Evolutionary conservation across 1,140 invertebrate genomes (phyloP), one percentile per base, ranked within the genome.

Genomic region (Eriosoma lanigerum): DNA sequence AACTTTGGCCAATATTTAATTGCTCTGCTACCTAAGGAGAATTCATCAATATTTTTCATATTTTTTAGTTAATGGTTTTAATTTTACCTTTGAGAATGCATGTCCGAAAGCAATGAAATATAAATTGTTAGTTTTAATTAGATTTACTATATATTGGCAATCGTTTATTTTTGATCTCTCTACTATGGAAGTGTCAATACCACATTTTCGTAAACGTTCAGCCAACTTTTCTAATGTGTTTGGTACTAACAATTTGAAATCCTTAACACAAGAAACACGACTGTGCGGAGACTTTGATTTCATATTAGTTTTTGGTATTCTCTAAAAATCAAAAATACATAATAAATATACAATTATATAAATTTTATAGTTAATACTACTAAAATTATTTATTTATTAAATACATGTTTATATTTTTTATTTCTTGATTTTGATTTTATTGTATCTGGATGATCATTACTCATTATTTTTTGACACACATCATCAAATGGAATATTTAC

Each of bases 181-280:
- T 32, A 90, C 81, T 56, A 90, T 88, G 19, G 86, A 81, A 3
- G 89, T 89, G 84, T 93, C 89, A n/a, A 91, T 88, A 1, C 92
- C 92, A 84, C 89, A 90, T 83, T 88, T 88, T 56, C 92, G 85
- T 38, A 93, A 85, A 82, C 89, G 87, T 81, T 87, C 88, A 0
- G 88, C 89, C 46, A 93, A 83, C 29, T 87, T 87, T 81, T 86
- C 86, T 10, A 90, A 70, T 86, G 88, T 89, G 2, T 86, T 87
- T 84, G 89, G 89, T 83, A 89, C 90, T 8, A 90, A 86, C n/a
- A 89, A 82, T 82, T 84, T 84, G 17, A 87, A 81, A 80, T 84
- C 78, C n/a, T 85, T 81, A 17, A 81, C 82, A 52, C 58, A 29
- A 13, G 60, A 75, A 62, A 64, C 29, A n/a, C 19, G n/a, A 17